Conservation (phyloP, 2,113 vertebrate genomes). For the Heterotis niloticus region DNA sequence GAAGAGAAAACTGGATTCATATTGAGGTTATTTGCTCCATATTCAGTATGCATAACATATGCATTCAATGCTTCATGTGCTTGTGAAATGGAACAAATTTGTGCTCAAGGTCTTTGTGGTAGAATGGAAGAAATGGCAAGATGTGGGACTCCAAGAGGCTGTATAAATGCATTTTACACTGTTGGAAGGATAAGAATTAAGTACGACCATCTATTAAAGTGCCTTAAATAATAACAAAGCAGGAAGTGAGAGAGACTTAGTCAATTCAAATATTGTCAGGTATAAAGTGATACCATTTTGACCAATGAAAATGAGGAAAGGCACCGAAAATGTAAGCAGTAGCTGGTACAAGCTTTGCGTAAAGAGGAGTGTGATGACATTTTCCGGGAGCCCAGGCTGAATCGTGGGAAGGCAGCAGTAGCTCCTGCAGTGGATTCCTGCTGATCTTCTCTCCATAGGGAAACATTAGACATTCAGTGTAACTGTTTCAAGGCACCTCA, state of each 20-base stretch:
- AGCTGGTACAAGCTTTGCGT: not conserved
- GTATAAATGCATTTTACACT: not conserved
- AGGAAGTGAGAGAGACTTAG: not conserved
- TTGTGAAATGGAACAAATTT: too few species aligned
- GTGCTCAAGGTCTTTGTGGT: too few species aligned
- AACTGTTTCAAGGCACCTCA: not conserved
- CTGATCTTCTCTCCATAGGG: slow-evolving; percentile 15
- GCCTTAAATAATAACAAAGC: not conserved
- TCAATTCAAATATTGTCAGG: not conserved
- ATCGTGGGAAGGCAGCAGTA: not conserved
- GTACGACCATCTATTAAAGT: not conserved
- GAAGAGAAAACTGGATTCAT: too few species aligned
- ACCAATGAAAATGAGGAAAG: slow-evolving; percentile 16
- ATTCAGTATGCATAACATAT: too few species aligned
- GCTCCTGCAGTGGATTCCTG: not conserved
- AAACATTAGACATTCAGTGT: slow-evolving; percentile 26
- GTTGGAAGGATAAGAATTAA: not conserved
- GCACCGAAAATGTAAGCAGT: not conserved
- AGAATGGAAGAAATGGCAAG: too few species aligned
- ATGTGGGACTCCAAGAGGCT: too few species aligned
- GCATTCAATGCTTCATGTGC: too few species aligned
- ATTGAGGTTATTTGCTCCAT: too few species aligned
- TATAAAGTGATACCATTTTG: not conserved
- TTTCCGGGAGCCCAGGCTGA: not conserved
- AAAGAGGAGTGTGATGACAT: slow-evolving; percentile 19